Evolutionary conservation across 2,797 vertebrate genomes (phyloP).

Genomic region (Coregonus ussuriensis): DNA sequence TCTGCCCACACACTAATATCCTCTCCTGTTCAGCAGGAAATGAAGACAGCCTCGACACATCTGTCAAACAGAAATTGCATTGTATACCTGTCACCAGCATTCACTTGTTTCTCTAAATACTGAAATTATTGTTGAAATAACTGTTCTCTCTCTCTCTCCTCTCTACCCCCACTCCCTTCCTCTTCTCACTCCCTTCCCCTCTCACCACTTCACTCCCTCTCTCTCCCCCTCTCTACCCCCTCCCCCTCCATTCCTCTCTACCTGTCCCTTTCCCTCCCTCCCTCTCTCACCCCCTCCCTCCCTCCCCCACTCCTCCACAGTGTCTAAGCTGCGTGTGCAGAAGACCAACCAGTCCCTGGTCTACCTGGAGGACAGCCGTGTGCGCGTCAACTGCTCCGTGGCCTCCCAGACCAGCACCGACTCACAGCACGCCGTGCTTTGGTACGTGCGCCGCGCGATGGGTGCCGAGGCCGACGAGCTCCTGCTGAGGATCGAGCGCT

Average conservation of each 20-base stretch:
- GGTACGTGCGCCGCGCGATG: slow-evolving; percentile 87
- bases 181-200: background rate
- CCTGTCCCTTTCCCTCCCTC: too few species aligned
- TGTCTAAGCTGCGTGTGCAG: slow-evolving; percentile 89
- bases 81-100: slow-evolving; percentile 55
- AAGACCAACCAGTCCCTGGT: slow-evolving; percentile 89
- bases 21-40: slow-evolving; percentile 45
- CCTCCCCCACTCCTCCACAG: slow-evolving; percentile 62
- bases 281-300: background rate
- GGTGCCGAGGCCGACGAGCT: slow-evolving; percentile 89
- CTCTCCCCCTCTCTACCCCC: too few species aligned
- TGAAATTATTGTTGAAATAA: slow-evolving; percentile 35
- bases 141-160: slow-evolving; percentile 1
- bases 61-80: slow-evolving; percentile 57
- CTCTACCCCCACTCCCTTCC: too few species aligned
- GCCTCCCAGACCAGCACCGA: slow-evolving; percentile 87
- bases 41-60: slow-evolving; percentile 50
- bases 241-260: background rate
- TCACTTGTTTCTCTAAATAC: slow-evolving; percentile 27
- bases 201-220: background rate
- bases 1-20: slow-evolving; percentile 41
- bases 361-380: slow-evolving; percentile 88
- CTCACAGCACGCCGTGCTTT: slow-evolving; percentile 90
- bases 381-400: slow-evolving; percentile 90
- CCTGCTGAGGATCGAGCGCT: slow-evolving; percentile 88